phyloP scores from a whole-genome alignment of 2,888 invertebrate genomes.

The Trisateles emortualis region DNA sequence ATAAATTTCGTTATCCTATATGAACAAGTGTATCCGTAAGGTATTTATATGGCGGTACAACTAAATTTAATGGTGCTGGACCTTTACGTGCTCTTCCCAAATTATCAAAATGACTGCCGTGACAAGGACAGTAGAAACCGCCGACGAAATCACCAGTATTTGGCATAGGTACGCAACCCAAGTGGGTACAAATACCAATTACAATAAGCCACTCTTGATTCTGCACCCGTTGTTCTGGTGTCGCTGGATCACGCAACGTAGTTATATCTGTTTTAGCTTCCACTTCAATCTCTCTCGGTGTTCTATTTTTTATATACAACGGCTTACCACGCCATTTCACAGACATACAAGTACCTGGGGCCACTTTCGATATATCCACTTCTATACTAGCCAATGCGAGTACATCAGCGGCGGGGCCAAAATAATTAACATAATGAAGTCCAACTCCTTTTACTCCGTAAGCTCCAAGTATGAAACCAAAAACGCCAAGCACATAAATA shows the following conservation, averaged over 20 bases:
- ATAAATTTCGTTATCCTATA: slow-evolving; percentile 73
- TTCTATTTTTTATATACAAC: slow-evolving; percentile 91
- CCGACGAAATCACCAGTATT: slow-evolving; percentile 89
- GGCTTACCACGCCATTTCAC: slow-evolving; percentile 95
- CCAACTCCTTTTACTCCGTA: slow-evolving; percentile 89
- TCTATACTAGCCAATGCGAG: slow-evolving; percentile 92
- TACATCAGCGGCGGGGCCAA: slow-evolving; percentile 91
- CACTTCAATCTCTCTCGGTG: slow-evolving; percentile 88
- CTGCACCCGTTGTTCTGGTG: slow-evolving; percentile 88
- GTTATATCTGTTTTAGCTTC: slow-evolving; percentile 88
- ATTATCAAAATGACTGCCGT: slow-evolving; percentile 93
- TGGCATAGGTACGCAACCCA: slow-evolving; percentile 94
- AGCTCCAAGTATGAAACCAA: slow-evolving; percentile 84
- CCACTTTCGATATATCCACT: slow-evolving; percentile 89
- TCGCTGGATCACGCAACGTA: slow-evolving; percentile 90
- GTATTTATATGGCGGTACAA: slow-evolving; percentile 89
- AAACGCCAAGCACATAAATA: slow-evolving; percentile 83
- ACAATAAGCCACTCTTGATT: slow-evolving; percentile 92
- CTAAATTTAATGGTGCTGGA: slow-evolving; percentile 91
- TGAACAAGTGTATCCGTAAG: slow-evolving; percentile 83
- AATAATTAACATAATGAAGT: slow-evolving; percentile 84
- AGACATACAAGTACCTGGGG: slow-evolving; percentile 88
- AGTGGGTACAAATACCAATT: slow-evolving; percentile 93
- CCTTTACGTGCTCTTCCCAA: slow-evolving; percentile 92
- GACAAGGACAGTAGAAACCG: slow-evolving; percentile 94